These are phyloP conservation scores for Melospiza melodia DNA, from an alignment of 2,113 vertebrate genomes.

Conservation along the genomic window DNA sequence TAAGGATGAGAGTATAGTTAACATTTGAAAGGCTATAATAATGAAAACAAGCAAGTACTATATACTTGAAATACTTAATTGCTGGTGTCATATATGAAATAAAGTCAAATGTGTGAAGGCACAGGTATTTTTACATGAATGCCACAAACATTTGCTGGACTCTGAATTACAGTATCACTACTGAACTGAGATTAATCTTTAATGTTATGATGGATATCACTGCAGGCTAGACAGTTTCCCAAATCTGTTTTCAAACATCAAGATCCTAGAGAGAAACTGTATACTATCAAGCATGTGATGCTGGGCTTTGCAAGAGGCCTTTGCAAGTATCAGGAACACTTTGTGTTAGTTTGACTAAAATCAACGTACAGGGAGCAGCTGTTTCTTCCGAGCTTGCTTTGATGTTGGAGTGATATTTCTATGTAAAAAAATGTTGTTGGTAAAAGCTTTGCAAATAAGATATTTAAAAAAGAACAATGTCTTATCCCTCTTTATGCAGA, in stretches of 20 bases:
- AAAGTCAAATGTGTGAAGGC: neutral
- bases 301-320: neutral
- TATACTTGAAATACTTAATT: neutral
- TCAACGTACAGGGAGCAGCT: neutral
- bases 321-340: neutral
- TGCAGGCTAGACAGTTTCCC: neutral
- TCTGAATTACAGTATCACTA: neutral
- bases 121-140: neutral
- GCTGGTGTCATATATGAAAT: neutral
- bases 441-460: neutral
- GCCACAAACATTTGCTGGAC: neutral
- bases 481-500: neutral
- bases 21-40: neutral
- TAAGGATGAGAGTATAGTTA: neutral
- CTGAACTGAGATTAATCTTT: neutral
- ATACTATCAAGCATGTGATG: neutral
- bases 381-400: neutral
- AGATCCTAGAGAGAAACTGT: neutral
- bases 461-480: neutral
- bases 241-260: neutral
- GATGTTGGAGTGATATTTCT: neutral
- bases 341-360: neutral
- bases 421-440: neutral
- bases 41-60: neutral
- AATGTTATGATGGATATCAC: neutral